A percentile compares a stretch with the other conserved stretches of the same genome.
phyloP scores from a whole-genome alignment of 2,888 invertebrate genomes.

The Galerucella pusilla region DNA sequence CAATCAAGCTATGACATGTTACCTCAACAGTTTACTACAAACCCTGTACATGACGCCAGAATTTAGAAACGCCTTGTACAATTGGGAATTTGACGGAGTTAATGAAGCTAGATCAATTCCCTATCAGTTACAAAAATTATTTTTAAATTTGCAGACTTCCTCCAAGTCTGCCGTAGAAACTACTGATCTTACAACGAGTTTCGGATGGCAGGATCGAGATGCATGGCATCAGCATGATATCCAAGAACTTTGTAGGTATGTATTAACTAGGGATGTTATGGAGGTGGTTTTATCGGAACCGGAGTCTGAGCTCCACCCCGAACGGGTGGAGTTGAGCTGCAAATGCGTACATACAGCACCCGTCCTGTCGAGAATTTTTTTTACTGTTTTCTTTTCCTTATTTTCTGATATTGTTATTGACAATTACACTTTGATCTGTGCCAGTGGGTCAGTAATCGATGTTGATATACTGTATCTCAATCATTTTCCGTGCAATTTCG shows the following conservation, averaged over 20 bases:
- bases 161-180: constrained; percentile 84
- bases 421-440: no score
- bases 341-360: no score
- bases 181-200: constrained; percentile 86
- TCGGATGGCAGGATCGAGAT: constrained; percentile 89
- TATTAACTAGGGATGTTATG: not conserved
- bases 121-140: constrained; percentile 86
- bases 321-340: no score
- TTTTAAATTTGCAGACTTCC: constrained; percentile 86
- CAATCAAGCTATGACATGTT: constrained; percentile 94
- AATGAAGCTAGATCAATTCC: constrained; percentile 82
- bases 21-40: constrained; percentile 88
- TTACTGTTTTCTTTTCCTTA: no score
- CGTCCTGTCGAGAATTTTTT: no score
- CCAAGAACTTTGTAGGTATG: constrained; percentile 57
- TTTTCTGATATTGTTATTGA: no score
- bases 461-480: no score
- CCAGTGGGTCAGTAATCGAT: no score
- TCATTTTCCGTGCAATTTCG: no score
- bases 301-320: no score
- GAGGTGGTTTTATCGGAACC: no score
- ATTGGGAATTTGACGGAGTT: constrained; percentile 81
- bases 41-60: constrained; percentile 93
- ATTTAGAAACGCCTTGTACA: constrained; percentile 88
- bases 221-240: constrained; percentile 95